Evolutionary conservation across 1,140 invertebrate species (phyloP).

Genomic region (Lucilia sericata): DNA sequence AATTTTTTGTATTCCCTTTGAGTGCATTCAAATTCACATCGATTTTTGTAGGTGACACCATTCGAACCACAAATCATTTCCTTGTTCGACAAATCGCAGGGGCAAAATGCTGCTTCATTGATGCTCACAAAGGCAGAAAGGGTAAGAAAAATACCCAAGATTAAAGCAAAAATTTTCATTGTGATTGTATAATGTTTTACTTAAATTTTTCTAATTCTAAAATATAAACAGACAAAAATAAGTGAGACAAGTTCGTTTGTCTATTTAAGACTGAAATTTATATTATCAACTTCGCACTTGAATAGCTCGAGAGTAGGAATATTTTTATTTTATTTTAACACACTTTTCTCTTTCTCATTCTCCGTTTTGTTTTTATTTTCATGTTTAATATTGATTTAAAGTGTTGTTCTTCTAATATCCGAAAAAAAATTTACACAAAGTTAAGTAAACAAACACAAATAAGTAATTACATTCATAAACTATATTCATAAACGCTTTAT

Average conservation of each 20-base stretch:
- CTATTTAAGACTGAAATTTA: slow-evolving; percentile 7
- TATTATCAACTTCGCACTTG: not conserved
- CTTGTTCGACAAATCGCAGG: slow-evolving; percentile 57
- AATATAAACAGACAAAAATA: not conserved
- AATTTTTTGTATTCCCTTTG: slow-evolving; percentile 57
- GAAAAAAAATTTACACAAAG: too few species aligned
- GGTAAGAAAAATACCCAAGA: slow-evolving; percentile 49
- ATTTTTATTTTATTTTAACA: not conserved
- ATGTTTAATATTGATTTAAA: not conserved
- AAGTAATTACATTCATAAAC: not conserved
- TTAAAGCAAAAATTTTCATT: slow-evolving; percentile 57
- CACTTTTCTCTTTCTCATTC: not conserved
- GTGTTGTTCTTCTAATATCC: not conserved
- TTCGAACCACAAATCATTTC: slow-evolving; percentile 59
- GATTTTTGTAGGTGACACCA: slow-evolving; percentile 61
- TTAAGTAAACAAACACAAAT: not conserved
- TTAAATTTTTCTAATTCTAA: not conserved
- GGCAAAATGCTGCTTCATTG: slow-evolving; percentile 55
- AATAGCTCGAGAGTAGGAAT: not conserved
- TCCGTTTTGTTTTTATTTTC: not conserved
- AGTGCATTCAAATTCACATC: slow-evolving; percentile 63
- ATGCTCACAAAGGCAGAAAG: slow-evolving; percentile 48
- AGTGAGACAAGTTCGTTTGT: not conserved
- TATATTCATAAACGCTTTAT: too few species aligned
- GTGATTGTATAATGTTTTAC: not conserved